These are phyloP conservation scores for Drosophila pullipes DNA, from an alignment of 2,888 invertebrate genomes.

Conservation along the genomic window DNA sequence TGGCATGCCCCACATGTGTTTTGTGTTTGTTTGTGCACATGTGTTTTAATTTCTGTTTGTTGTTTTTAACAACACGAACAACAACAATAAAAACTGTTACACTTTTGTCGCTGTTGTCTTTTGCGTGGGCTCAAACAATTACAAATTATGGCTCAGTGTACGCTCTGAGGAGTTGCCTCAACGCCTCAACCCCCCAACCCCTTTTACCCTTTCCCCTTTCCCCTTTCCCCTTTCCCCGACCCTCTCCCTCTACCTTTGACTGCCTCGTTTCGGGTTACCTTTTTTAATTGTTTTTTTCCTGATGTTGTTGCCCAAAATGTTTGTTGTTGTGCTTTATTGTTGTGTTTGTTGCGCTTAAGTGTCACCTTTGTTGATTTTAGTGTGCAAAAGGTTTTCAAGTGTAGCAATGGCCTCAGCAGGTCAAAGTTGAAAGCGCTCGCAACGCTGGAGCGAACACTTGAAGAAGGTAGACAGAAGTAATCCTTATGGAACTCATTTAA, in stretches of 20 bases:
- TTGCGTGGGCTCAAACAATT: constrained; percentile 78
- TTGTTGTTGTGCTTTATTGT: constrained; percentile 31
- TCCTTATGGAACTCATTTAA: background rate
- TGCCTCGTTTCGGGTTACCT: constrained; percentile 60
- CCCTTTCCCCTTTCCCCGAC: too few species aligned
- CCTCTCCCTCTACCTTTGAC: background rate
- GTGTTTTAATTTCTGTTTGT: constrained; percentile 69
- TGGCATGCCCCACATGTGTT: constrained; percentile 61
- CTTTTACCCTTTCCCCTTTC: too few species aligned
- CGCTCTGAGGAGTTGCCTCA: constrained; percentile 30
- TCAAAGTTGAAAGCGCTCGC: constrained; percentile 48
- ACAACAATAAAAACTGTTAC: constrained; percentile 55
- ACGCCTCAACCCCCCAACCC: too few species aligned
- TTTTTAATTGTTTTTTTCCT: constrained; percentile 65
- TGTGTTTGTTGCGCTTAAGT: constrained; percentile 41
- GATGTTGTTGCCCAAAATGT: constrained; percentile 31
- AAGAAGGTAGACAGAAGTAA: constrained; percentile 3
- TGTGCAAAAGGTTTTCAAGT: constrained; percentile 47
- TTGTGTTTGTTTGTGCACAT: constrained; percentile 61
- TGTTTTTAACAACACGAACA: constrained; percentile 46
- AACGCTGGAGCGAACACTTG: constrained; percentile 18
- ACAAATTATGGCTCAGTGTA: constrained; percentile 73
- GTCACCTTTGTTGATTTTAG: constrained; percentile 55
- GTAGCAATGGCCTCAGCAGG: constrained; percentile 44
- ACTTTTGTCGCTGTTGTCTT: constrained; percentile 61